A percentile compares a stretch with the other conserved stretches of the same genome.
phyloP scores from a whole-genome alignment of 1,140 invertebrate species.

The Drosophila nannoptera region DNA sequence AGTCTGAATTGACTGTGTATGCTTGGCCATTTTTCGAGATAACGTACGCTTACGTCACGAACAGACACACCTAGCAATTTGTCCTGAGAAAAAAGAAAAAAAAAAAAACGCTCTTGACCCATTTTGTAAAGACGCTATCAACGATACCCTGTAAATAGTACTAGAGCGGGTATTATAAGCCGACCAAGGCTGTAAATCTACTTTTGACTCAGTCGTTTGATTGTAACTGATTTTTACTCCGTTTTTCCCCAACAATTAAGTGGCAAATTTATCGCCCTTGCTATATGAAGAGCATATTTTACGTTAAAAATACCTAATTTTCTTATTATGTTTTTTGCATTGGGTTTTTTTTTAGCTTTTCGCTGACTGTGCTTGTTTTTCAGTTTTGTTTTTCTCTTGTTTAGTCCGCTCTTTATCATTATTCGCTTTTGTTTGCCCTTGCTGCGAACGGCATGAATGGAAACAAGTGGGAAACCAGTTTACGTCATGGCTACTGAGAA shows the following conservation, averaged over 20 bases:
- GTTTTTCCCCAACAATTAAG: too few species aligned
- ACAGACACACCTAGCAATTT: slow-evolving; percentile 65
- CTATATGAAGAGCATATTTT: too few species aligned
- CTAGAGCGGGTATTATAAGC: neutral
- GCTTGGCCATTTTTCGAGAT: slow-evolving; percentile 32
- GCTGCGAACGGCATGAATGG: slow-evolving; percentile 55
- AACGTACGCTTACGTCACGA: slow-evolving; percentile 52
- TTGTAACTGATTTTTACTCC: too few species aligned
- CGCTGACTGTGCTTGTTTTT: neutral
- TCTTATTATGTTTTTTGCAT: neutral
- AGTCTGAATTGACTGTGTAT: slow-evolving; percentile 37
- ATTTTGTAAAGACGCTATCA: slow-evolving; percentile 44
- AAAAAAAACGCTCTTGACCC: slow-evolving; percentile 58
- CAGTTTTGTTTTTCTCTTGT: slow-evolving; percentile 25
- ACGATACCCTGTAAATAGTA: slow-evolving; percentile 4
- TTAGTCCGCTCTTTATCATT: slow-evolving; percentile 62
- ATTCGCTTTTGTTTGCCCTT: slow-evolving; percentile 67
- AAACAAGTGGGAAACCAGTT: slow-evolving; percentile 58
- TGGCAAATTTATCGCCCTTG: too few species aligned
- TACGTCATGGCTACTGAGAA: slow-evolving; percentile 62
- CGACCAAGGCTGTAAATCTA: too few species aligned
- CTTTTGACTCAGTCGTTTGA: too few species aligned
- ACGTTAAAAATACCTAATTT: too few species aligned
- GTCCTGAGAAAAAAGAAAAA: slow-evolving; percentile 42
- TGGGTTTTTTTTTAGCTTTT: slow-evolving; percentile 7